Evolutionary conservation across 2,888 invertebrate species (phyloP), one percentile per base, ranked within the genome.

Genomic region (Xanthia togata): DNA sequence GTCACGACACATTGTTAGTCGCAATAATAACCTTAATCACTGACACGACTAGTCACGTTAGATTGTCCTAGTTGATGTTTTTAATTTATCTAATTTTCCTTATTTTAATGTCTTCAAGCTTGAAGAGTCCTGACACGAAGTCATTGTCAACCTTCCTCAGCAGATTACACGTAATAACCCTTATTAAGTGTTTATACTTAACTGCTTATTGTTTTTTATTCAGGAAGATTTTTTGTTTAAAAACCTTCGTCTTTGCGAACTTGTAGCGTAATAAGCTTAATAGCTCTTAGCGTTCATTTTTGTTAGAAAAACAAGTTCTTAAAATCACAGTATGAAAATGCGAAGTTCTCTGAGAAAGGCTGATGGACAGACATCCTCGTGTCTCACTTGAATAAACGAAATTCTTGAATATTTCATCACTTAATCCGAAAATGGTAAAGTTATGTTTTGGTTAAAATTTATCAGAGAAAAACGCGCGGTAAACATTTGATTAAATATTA

Each of bases 181-280:
- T 78, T 85, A 90, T 89, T 90, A 68, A 62, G 68, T 68, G 88
- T 87, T 86, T 88, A 77, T 82, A 31, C 31, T 31, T 31, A 81
- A 87, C 78, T 78, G 70, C 81, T 85, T 79, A 81, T 88, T 89
- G 81, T 84, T 78, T 82, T 79, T 63, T 79, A 91, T 91, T 79
- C 91, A 94, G 94, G 94, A 95, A 95, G 92, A 91, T 86, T 94
- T 94, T 94, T 95, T 95, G 88, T 89, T 86, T 65, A 67, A 87
- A 90, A 93, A 91, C 94, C 93, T 95, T 93, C 92, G 88, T 82
- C 86, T 87, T 83, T 82, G 70, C 73, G 69, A 86, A 84, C 81
- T 87, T 74, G 77, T 84, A 82, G 71, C 80, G 76, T 87, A 87
- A 83, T 88, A 76, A 82, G 68, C 70, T 84, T 80, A 86, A 79